Percentiles rank a stretch among this genome's conserved stretches.
Evolutionary conservation across 1,140 invertebrate species (phyloP).

Genomic region (Drosophila elegans): DNA sequence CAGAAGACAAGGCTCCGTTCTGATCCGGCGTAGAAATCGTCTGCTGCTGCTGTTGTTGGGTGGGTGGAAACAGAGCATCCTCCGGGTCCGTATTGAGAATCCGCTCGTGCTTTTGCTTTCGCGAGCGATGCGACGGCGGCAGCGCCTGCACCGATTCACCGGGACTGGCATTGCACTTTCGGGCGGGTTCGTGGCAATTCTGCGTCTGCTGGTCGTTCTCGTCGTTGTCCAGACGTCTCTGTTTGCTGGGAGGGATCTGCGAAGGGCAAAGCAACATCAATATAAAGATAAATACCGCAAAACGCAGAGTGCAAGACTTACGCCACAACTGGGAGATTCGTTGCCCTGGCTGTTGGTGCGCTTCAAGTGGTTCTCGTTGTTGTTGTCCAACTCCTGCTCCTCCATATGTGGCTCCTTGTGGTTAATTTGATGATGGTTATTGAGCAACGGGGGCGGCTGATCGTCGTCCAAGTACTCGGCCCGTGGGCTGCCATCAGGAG

Average conservation of each 20-base stretch:
- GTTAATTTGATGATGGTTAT: constrained; percentile 52
- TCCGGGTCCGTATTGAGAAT: constrained; percentile 72
- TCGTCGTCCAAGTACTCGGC: constrained; percentile 46
- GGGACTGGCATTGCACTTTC: constrained; percentile 8
- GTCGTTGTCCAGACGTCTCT: constrained; percentile 66
- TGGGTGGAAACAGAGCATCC: constrained; percentile 34
- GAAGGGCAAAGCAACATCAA: neutral
- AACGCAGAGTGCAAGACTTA: constrained; percentile 30
- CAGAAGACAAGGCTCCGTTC: constrained; percentile 38
- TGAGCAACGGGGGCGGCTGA: constrained; percentile 26
- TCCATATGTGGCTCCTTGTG: constrained; percentile 39
- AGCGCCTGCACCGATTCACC: constrained; percentile 12
- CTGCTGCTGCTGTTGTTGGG: constrained; percentile 38
- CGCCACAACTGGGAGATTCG: constrained; percentile 64
- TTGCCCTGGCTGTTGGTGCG: constrained; percentile 48
- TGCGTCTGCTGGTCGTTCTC: constrained; percentile 67
- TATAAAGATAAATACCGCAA: neutral
- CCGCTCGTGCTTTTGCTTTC: constrained; percentile 78
- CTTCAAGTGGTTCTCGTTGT: constrained; percentile 70
- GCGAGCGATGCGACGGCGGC: constrained; percentile 62
- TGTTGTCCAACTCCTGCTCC: constrained; percentile 47
- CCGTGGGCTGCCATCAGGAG: constrained; percentile 76
- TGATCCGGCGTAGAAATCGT: constrained; percentile 8
- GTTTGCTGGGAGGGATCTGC: constrained; percentile 60
- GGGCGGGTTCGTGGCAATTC: constrained; percentile 46